A percentile compares a stretch with the other conserved stretches of the same genome.
Conservation (phyloP, 2,797 vertebrate genomes). For the Capromys pilorides region DNA sequence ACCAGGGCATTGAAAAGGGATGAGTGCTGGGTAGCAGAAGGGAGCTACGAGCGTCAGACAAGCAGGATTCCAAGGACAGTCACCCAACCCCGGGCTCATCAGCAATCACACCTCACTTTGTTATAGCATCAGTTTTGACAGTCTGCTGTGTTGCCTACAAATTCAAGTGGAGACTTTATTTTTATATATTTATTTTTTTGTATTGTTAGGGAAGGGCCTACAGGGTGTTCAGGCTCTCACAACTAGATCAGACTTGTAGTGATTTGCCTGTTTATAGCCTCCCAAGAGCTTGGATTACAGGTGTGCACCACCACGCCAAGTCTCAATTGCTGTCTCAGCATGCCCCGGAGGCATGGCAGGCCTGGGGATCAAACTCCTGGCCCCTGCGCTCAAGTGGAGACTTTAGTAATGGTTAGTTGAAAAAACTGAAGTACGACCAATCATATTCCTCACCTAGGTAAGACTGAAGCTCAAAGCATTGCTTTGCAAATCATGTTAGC, state of each 20-base stretch:
- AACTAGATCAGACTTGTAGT: too few species aligned
- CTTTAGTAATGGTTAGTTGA: background rate
- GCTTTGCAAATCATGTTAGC: constrained; percentile 46
- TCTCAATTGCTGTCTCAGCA: too few species aligned
- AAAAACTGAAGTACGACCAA: constrained; percentile 39
- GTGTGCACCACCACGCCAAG: too few species aligned
- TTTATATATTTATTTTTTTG: too few species aligned
- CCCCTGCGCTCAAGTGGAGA: background rate
- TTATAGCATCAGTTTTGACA: background rate
- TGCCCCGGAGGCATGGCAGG: too few species aligned
- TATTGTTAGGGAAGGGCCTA: too few species aligned
- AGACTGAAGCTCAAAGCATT: constrained; percentile 27
- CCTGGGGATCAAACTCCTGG: too few species aligned
- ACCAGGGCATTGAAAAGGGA: background rate
- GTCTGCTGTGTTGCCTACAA: background rate
- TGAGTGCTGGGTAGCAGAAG: background rate
- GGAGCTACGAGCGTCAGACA: background rate
- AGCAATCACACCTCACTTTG: background rate
- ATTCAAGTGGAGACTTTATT: background rate
- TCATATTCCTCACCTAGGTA: constrained; percentile 22
- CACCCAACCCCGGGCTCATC: background rate
- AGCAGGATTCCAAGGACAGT: background rate
- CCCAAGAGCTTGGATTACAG: too few species aligned
- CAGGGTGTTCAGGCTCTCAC: too few species aligned
- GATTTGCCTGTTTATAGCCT: too few species aligned